Base-by-base conservation (phyloP, 2,113 vertebrate species). In the Albula glossodonta region DNA sequence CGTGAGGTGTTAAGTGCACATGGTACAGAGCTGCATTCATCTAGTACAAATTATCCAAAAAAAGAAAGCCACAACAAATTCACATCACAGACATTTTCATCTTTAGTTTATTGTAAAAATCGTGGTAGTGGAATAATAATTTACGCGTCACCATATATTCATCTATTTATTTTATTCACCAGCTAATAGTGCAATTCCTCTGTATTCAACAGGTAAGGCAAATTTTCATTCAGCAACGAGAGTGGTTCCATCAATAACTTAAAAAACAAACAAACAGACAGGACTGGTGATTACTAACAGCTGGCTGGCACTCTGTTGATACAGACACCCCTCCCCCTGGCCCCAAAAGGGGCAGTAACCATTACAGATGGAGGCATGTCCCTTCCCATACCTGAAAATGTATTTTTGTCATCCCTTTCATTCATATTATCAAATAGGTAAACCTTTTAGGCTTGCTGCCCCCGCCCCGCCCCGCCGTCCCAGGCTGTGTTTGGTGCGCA, bases 161-260 rank as follows among this genome's bases (percentile, higher is more conserved):
- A 41, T 41, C 31, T 41, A 41, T 41, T 41, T 41, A 41, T 41
- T 41, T 41, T 13, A 15, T 63, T 41, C 56, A 83, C 17, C 49
- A 17, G 25, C 25, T n/a, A 4, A 83, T 17, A 83, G 41, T 83
- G 31, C 82, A 63, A 12, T 49, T 63, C 11, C 0, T 49, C 56
- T 48, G 51, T 31, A 22, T 12, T 70, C 22, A 82, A 81, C 50
- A 41, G n/a, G 81, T 86, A 82, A 86, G 60, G 80, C 80, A 86
- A 86, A 77, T 25, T 63, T 82, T 70, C 85, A 77, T 53, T 86
- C 80, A 49, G 17, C 13, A 50, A 57, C 3, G 17, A 15, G 48
- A 82, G 48, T 41, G 60, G 51, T 86, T 56, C 48, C 50, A 86
- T 49, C 22, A n/a, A 13, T 48, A 85, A 15, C 41, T 19, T 66